Conservation (phyloP, 2,797 vertebrate genomes). For the Enteromius unitaeniatus region DNA sequence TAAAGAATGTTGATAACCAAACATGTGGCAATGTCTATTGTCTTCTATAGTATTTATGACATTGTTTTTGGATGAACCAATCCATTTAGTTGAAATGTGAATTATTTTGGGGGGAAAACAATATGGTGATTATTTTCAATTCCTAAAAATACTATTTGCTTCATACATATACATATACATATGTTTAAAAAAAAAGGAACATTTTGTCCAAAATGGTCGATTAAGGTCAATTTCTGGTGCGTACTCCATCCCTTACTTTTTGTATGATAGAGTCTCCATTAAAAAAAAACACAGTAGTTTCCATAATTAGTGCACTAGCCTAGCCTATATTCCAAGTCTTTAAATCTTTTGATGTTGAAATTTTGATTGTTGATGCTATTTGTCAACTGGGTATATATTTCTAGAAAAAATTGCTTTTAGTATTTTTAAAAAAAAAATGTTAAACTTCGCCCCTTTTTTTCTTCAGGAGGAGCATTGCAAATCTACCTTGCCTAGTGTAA, state of each 20-base stretch:
- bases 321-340: neutral
- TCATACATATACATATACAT: neutral
- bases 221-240: neutral
- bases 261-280: neutral
- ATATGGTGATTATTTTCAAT: neutral
- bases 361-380: neutral
- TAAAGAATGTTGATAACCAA: neutral
- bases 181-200: neutral
- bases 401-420: neutral
- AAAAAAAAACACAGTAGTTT: neutral
- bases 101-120: neutral
- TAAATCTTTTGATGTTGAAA: neutral
- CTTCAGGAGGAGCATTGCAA: slow-evolving; percentile 74
- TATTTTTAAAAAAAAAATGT: too few relatives aligned
- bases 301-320: neutral
- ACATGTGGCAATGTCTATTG: neutral
- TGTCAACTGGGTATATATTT: neutral
- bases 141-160: neutral
- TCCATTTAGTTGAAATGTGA: neutral
- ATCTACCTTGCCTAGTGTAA: slow-evolving; percentile 73
- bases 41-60: neutral
- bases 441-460: neutral
- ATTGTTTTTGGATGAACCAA: neutral
- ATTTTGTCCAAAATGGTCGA: neutral
- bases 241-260: neutral